Evolutionary conservation across 2,113 vertebrate genomes (phyloP).

Genomic region (Chroicocephalus ridibundus): DNA sequence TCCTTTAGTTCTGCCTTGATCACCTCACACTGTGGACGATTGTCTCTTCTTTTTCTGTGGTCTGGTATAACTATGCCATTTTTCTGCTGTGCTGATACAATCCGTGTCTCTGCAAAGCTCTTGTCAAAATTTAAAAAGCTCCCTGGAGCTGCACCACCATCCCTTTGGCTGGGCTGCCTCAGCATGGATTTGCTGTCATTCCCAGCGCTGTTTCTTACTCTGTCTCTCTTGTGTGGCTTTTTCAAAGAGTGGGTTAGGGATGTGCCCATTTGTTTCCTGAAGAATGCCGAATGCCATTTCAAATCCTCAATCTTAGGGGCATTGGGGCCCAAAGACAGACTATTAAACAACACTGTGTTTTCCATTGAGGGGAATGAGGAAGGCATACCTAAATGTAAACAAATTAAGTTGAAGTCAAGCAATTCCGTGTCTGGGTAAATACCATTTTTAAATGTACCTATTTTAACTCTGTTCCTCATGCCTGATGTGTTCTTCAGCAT

Average conservation of each 20-base stretch:
- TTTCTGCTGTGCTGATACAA: slow-evolving; percentile 70
- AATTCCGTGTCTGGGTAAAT: not conserved
- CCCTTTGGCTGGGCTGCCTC: slow-evolving; percentile 43
- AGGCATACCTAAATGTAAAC: slow-evolving; percentile 72
- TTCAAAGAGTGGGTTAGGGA: slow-evolving; percentile 71
- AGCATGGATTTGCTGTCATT: slow-evolving; percentile 10
- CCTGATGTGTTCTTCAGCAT: not conserved
- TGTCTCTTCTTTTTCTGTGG: slow-evolving; percentile 76
- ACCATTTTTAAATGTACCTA: not conserved
- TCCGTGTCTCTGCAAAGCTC: slow-evolving; percentile 57
- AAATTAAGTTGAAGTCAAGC: not conserved
- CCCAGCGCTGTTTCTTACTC: slow-evolving; percentile 19
- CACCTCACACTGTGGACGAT: slow-evolving; percentile 62
- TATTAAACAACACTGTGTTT: slow-evolving; percentile 77
- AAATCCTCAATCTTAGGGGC: slow-evolving; percentile 78
- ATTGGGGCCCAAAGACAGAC: slow-evolving; percentile 71
- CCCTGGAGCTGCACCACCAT: not conserved
- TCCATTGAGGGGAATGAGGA: slow-evolving; percentile 74
- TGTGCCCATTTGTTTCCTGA: slow-evolving; percentile 79
- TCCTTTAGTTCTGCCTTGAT: slow-evolving; percentile 73
- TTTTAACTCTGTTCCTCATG: not conserved
- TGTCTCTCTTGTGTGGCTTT: slow-evolving; percentile 65
- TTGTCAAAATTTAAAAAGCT: slow-evolving; percentile 66
- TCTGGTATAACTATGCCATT: slow-evolving; percentile 67
- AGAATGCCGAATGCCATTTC: slow-evolving; percentile 78